Evolutionary conservation across 2,797 vertebrate species (phyloP).

Genomic region (Momotus momota): DNA sequence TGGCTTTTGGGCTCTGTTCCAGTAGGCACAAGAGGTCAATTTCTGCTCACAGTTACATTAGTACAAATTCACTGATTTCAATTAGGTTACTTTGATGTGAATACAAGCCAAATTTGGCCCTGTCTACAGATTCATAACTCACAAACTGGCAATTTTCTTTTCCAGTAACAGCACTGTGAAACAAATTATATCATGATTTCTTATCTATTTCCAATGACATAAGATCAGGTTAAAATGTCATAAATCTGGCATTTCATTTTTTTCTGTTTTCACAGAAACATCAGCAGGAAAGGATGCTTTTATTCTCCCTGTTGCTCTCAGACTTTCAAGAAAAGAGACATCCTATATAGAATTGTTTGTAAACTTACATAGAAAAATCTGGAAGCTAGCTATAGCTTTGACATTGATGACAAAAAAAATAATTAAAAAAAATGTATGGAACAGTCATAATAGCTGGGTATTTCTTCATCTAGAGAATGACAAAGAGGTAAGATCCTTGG

Average conservation of each 20-base stretch:
- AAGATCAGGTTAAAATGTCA: slow-evolving; percentile 1
- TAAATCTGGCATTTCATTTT: background rate
- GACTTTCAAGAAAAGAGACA: background rate
- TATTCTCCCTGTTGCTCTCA: background rate
- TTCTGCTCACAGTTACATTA: slow-evolving; percentile 56
- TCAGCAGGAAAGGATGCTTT: background rate
- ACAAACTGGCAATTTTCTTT: slow-evolving; percentile 26
- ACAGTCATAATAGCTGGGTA: background rate
- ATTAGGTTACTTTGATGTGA: slow-evolving; percentile 47
- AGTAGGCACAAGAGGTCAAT: slow-evolving; percentile 46
- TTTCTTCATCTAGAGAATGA: background rate
- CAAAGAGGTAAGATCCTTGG: background rate
- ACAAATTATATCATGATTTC: background rate
- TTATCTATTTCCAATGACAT: background rate
- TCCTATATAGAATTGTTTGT: background rate
- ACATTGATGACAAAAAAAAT: background rate
- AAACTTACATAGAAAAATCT: background rate
- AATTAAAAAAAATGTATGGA: background rate
- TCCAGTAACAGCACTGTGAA: slow-evolving; percentile 2
- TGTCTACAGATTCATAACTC: slow-evolving; percentile 4
- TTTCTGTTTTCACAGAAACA: background rate
- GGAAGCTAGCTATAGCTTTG: background rate
- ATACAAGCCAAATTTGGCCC: slow-evolving; percentile 1
- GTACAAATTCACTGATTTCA: slow-evolving; percentile 54
- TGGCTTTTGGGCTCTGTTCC: slow-evolving; percentile 46